Conservation (phyloP, 2,113 vertebrate species). For the Campylorhamphus procurvoides region DNA sequence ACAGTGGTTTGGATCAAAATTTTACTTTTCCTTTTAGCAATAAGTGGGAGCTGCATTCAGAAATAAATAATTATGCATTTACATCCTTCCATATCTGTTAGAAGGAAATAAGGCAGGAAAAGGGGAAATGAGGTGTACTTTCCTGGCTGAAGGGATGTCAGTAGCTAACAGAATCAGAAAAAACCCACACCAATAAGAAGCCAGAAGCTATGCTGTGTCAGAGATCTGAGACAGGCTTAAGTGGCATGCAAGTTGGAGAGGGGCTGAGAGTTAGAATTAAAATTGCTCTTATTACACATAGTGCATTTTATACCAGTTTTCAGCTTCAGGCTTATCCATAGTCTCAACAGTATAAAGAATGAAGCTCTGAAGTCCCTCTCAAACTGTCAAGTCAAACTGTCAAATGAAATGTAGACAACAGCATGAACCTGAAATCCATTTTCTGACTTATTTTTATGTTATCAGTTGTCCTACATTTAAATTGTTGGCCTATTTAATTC, state of each 20-base stretch:
- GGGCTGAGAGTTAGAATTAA: slow-evolving; percentile 64
- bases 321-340: slow-evolving; percentile 83
- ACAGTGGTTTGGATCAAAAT: not conserved
- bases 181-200: slow-evolving; percentile 26
- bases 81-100: not conserved
- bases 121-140: not conserved
- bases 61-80: not conserved
- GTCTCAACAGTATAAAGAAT: slow-evolving; percentile 81
- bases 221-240: slow-evolving; percentile 64
- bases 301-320: slow-evolving; percentile 79
- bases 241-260: slow-evolving; percentile 70
- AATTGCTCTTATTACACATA: slow-evolving; percentile 44
- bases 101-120: slow-evolving; percentile 30
- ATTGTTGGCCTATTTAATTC: not conserved
- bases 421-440: slow-evolving; percentile 52
- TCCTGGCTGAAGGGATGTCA: slow-evolving; percentile 22
- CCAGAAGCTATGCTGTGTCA: slow-evolving; percentile 48
- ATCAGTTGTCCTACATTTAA: not conserved
- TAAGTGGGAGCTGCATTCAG: not conserved
- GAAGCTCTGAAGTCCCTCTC: slow-evolving; percentile 81
- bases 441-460: not conserved
- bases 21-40: not conserved
- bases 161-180: slow-evolving; percentile 42
- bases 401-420: slow-evolving; percentile 84
- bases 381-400: slow-evolving; percentile 93